phyloP scores from a whole-genome alignment of 2,888 invertebrate species.

The Nycteola revayana region DNA sequence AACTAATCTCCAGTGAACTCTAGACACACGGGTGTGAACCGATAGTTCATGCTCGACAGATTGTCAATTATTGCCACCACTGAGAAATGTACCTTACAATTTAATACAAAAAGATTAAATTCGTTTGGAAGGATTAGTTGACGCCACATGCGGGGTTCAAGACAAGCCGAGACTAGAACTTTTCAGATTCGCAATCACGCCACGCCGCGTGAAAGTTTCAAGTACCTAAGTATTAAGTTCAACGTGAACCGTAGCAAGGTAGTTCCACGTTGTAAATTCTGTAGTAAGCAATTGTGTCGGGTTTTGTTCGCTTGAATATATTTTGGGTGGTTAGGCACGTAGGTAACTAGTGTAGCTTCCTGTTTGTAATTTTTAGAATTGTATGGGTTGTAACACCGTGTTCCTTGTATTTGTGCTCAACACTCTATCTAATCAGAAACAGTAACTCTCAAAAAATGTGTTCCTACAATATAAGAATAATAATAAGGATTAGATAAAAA shows the following conservation, averaged over 20 bases:
- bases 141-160: slow-evolving; percentile 44
- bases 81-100: slow-evolving; percentile 19
- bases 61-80: slow-evolving; percentile 12
- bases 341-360: too few species aligned
- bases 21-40: slow-evolving; percentile 47
- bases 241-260: slow-evolving; percentile 50
- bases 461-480: too few species aligned
- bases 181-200: slow-evolving; percentile 72
- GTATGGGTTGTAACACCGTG: too few species aligned
- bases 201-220: slow-evolving; percentile 57
- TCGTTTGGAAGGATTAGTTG: slow-evolving; percentile 22
- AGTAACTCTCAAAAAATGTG: too few species aligned
- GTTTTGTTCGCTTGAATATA: too few species aligned
- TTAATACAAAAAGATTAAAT: slow-evolving; percentile 14
- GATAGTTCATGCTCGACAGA: slow-evolving; percentile 40
- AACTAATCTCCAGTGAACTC: slow-evolving; percentile 47
- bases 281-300: slow-evolving; percentile 29
- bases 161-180: slow-evolving; percentile 51
- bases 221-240: slow-evolving; percentile 65
- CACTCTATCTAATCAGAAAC: too few species aligned
- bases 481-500: too few species aligned
- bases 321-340: too few species aligned
- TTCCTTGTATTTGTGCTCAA: too few species aligned
- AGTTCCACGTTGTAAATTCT: slow-evolving; percentile 39
- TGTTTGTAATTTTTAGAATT: too few species aligned